Conservation (phyloP, 2,113 vertebrate species). For the Dendrocopos noguchii region DNA sequence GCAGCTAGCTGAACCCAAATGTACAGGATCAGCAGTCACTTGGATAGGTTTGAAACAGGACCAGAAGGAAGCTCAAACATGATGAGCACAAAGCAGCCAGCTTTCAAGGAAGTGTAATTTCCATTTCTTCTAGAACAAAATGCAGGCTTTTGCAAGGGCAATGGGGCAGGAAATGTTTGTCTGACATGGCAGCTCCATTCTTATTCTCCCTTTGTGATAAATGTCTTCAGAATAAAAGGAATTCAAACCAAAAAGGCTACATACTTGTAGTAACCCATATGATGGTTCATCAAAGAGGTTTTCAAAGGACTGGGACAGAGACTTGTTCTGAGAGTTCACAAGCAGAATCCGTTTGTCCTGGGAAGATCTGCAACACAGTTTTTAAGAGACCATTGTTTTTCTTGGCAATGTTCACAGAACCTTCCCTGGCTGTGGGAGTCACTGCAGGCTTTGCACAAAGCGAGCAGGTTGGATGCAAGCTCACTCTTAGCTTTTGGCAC, state of each 20-base stretch:
- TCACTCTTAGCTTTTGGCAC: background rate
- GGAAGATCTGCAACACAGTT: slow-evolving; percentile 78
- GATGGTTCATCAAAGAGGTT: slow-evolving; percentile 94
- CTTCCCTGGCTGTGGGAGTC: background rate
- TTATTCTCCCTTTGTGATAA: background rate
- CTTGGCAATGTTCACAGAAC: background rate
- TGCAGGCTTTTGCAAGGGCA: background rate
- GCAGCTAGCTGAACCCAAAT: background rate
- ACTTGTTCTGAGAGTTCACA: slow-evolving; percentile 87
- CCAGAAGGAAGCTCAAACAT: background rate
- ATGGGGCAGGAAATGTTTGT: background rate
- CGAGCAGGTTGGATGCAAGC: background rate
- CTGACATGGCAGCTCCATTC: background rate
- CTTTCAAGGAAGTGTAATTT: background rate
- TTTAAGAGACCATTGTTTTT: background rate
- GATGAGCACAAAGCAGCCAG: background rate
- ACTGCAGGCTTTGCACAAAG: background rate
- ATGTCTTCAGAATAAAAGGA: background rate
- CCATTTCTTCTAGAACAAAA: background rate
- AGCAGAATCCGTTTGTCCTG: slow-evolving; percentile 83
- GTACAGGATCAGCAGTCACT: background rate
- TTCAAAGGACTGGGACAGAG: slow-evolving; percentile 96
- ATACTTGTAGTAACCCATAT: slow-evolving; percentile 88
- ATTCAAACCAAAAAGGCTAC: background rate
- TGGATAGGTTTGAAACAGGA: background rate